A percentile compares a stretch with the other conserved stretches of the same genome.
These are phyloP conservation scores for Thaumetopoea pityocampa DNA, from an alignment of 1,140 invertebrate species.

Conservation along the genomic window DNA sequence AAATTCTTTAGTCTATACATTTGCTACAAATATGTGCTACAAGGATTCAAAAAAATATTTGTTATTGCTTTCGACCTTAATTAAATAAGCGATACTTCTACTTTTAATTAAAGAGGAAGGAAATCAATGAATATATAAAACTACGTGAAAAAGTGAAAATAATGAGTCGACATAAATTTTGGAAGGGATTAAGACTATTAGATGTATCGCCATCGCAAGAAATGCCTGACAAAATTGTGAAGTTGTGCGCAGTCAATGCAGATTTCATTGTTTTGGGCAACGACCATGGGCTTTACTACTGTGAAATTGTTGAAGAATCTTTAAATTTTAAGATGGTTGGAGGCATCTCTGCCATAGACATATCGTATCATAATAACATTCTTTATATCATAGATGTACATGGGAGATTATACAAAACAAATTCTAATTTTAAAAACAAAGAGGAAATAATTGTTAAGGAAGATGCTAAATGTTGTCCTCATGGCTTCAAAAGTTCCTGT, in stretches of 20 bases:
- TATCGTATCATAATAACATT: constrained; percentile 77
- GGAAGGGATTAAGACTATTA: constrained; percentile 57
- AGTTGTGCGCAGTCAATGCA: constrained; percentile 55
- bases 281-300: constrained; percentile 66
- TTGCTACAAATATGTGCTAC: constrained; percentile 7
- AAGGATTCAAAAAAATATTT: constrained; percentile 3
- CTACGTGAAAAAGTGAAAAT: no score
- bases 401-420: constrained; percentile 79
- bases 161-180: constrained; percentile 69
- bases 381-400: constrained; percentile 79
- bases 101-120: constrained; percentile 35
- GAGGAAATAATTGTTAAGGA: constrained; percentile 80
- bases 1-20: no score
- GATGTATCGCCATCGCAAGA: constrained; percentile 47
- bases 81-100: constrained; percentile 38
- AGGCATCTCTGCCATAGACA: constrained; percentile 76
- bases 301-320: constrained; percentile 48
- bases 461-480: constrained; percentile 78
- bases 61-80: constrained; percentile 13
- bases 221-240: constrained; percentile 65
- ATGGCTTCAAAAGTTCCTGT: constrained; percentile 79
- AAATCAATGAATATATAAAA: no score
- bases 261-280: constrained; percentile 65
- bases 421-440: constrained; percentile 72
- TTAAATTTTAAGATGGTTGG: constrained; percentile 58